Base-by-base conservation (phyloP, 2,888 invertebrate genomes). In the Gisinianus flammeolus region DNA sequence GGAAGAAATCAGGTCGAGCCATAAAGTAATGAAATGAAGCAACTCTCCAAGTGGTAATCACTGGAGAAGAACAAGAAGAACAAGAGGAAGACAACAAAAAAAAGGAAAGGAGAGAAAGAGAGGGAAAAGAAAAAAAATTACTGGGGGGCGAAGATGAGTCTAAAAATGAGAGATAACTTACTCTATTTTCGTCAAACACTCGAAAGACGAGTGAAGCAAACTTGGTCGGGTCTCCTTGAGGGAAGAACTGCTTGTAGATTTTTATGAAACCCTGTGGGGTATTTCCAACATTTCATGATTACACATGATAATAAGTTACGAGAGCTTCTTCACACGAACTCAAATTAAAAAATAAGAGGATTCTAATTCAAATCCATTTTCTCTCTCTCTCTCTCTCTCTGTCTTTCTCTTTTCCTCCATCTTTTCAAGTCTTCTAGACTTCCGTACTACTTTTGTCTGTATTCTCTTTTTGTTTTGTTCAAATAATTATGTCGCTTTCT, bases 191-290 rank as follows among this genome's bases (percentile, higher is more conserved):
- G 88, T 98, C 98, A 89, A 98, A 98, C 75, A 98, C 98, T 87
- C 97, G 93, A 91, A 98, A 98, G 80, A 98, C 98, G 86, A 98
- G 91, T 75, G 96, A 94, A 71, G 98, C 98, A 87, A 98, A 99
- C 90, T 98, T 98, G 87, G 96, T 96, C 64, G 98, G 98, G 89
- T 99, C 98, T 84, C 98, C 98, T 91, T 98, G 96, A 76, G 98
- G 98, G 88, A 99, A 98, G 90, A 99, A 98, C 89, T 98, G 98
- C 89, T 97, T 97, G 90, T 99, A 98, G 88, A 98, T 99, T 90
- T 95, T 97, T 88, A 97, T 97, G 90, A 99, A 98, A 86, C 98
- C 98, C 97, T 97, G 89, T 78, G 89, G 89, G 58, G 22, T 58
- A 58, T 58, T 58, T 58, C n/a, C 58, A 58, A 58, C 33, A 68